A percentile compares a stretch with the other conserved stretches of the same genome.
phyloP scores from a whole-genome alignment of 2,888 invertebrate species.

The Macropis europaea region DNA sequence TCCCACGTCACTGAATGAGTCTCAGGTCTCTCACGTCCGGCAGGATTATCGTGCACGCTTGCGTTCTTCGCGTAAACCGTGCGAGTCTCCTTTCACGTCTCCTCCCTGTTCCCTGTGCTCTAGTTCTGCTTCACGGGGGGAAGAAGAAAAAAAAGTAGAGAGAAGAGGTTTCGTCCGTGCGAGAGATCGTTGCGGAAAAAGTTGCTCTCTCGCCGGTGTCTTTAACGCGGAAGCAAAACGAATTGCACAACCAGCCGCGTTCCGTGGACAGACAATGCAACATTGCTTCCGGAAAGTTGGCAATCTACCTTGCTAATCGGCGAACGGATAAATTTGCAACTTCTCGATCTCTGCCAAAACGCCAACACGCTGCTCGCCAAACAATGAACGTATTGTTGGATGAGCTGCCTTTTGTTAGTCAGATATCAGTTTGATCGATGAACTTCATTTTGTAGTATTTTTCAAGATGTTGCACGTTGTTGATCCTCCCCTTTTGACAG shows the following conservation, averaged over 20 bases:
- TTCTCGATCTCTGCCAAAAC: no score
- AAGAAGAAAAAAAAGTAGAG: constrained; percentile 10
- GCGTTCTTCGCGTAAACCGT: constrained; percentile 63
- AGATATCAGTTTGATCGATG: no score
- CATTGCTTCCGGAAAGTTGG: constrained; percentile 19
- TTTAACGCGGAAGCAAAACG: background rate
- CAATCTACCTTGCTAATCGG: no score
- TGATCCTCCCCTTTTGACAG: no score
- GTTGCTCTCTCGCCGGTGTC: background rate
- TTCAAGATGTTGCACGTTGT: no score
- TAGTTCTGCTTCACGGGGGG: constrained; percentile 24
- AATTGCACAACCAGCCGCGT: constrained; percentile 19
- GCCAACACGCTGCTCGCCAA: no score
- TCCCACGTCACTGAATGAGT: constrained; percentile 68
- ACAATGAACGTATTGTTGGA: no score
- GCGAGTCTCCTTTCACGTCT: constrained; percentile 58
- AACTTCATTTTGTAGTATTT: no score
- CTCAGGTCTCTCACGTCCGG: constrained; percentile 63
- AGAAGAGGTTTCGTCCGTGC: constrained; percentile 13
- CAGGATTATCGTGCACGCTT: constrained; percentile 64
- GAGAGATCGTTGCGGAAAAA: background rate
- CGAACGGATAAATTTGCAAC: no score
- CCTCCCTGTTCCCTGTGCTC: constrained; percentile 32
- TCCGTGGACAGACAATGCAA: background rate
- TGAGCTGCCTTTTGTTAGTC: no score